A percentile compares a stretch with the other conserved stretches of the same genome.
Conservation (phyloP, 2,113 vertebrate species). For the Ctenomys sociabilis region DNA sequence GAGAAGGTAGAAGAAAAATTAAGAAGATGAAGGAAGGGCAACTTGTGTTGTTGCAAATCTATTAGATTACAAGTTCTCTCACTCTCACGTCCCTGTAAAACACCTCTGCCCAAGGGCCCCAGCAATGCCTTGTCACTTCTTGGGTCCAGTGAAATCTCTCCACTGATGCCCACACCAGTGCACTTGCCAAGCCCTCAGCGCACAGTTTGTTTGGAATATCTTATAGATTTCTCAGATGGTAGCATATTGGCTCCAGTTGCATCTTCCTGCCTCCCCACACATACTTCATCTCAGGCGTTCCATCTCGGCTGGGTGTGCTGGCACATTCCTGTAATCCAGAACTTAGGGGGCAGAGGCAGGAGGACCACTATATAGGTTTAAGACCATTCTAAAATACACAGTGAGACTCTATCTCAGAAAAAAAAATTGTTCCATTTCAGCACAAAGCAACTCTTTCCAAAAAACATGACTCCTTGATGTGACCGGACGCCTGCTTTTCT, state of each 20-base stretch:
- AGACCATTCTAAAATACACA: too few species aligned
- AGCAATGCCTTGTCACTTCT: background rate
- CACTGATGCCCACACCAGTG: background rate
- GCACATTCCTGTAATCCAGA: background rate
- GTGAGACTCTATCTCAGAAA: too few species aligned
- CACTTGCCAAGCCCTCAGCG: background rate
- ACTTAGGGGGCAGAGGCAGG: background rate
- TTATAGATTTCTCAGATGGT: background rate
- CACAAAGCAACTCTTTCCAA: background rate
- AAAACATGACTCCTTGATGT: background rate
- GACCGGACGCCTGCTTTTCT: background rate
- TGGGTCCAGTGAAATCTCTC: background rate
- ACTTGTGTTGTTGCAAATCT: background rate
- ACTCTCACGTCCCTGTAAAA: background rate
- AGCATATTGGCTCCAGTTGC: background rate
- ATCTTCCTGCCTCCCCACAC: background rate
- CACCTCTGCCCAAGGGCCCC: background rate
- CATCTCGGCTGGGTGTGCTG: background rate
- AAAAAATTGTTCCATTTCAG: background rate
- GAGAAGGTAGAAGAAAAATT: conserved; percentile 32
- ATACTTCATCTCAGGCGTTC: background rate
- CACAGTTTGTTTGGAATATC: background rate
- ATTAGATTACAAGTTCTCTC: background rate
- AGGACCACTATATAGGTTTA: background rate
- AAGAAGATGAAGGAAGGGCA: background rate